phyloP scores from a whole-genome alignment of 2,888 invertebrate species.

The Apomyelois bistriatella region DNA sequence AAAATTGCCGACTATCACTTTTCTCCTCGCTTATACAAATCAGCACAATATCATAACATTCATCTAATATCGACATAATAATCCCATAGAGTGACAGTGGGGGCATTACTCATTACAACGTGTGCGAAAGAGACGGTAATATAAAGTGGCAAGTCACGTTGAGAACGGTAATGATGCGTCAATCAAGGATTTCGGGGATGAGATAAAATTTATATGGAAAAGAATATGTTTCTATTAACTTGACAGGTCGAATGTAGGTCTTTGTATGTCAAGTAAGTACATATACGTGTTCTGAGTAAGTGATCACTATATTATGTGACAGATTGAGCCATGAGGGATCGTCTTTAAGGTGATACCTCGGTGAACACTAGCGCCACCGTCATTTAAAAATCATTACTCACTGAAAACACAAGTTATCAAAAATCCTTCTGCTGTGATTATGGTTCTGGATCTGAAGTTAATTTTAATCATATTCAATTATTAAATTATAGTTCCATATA shows the following conservation, averaged over 20 bases:
- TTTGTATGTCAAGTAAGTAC: background rate
- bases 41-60: constrained; percentile 27
- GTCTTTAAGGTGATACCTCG: no score
- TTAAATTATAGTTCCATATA: no score
- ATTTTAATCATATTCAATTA: no score
- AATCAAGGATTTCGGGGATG: constrained; percentile 36
- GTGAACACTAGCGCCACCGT: no score
- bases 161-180: constrained; percentile 51
- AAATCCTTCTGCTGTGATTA: no score
- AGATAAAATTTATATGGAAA: constrained; percentile 18
- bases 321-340: no score
- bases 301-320: no score
- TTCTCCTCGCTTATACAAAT: constrained; percentile 27
- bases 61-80: constrained; percentile 36
- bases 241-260: background rate
- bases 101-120: constrained; percentile 16
- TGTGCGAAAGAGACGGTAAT: constrained; percentile 27
- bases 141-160: constrained; percentile 39
- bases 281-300: no score
- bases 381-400: no score
- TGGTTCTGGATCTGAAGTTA: no score
- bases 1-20: constrained; percentile 22
- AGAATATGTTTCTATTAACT: constrained; percentile 6
- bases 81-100: constrained; percentile 31
- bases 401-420: no score